phyloP scores from a whole-genome alignment of 2,797 vertebrate species.

The Gorsachius magnificus region DNA sequence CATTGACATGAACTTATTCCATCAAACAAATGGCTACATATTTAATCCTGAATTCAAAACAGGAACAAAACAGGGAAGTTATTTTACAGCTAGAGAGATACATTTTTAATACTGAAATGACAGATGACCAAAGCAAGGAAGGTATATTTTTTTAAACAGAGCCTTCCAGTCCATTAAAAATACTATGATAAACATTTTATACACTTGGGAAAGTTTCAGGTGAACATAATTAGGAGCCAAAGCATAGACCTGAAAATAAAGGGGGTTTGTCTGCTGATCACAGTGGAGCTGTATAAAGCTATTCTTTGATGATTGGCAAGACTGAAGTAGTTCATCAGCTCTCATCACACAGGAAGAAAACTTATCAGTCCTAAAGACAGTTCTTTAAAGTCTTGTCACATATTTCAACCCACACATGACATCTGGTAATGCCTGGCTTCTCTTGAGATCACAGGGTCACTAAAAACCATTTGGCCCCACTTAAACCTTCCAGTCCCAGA shows the following conservation, averaged over 20 bases:
- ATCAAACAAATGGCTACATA: not conserved
- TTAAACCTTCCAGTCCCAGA: not conserved
- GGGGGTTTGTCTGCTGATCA: not conserved
- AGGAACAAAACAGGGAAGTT: not conserved
- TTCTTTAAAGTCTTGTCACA: not conserved
- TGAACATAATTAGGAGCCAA: not conserved
- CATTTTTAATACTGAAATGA: not conserved
- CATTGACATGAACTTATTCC: not conserved
- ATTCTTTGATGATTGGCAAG: not conserved
- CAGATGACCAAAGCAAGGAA: not conserved
- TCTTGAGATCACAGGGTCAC: not conserved
- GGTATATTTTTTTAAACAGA: not conserved
- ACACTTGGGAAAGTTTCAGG: not conserved
- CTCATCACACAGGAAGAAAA: not conserved
- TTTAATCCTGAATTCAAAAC: not conserved
- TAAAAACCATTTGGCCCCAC: not conserved
- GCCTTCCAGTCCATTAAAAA: not conserved
- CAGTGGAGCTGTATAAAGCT: not conserved
- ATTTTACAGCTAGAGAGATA: not conserved
- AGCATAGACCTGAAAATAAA: not conserved
- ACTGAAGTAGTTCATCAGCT: not conserved
- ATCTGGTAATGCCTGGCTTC: not conserved
- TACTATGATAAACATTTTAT: not conserved
- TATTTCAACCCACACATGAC: not conserved
- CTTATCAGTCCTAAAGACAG: not conserved